Percentiles rank a stretch among this genome's conserved stretches.
Evolutionary conservation across 2,888 invertebrate genomes (phyloP).

Genomic region (Ophion slaviceki): DNA sequence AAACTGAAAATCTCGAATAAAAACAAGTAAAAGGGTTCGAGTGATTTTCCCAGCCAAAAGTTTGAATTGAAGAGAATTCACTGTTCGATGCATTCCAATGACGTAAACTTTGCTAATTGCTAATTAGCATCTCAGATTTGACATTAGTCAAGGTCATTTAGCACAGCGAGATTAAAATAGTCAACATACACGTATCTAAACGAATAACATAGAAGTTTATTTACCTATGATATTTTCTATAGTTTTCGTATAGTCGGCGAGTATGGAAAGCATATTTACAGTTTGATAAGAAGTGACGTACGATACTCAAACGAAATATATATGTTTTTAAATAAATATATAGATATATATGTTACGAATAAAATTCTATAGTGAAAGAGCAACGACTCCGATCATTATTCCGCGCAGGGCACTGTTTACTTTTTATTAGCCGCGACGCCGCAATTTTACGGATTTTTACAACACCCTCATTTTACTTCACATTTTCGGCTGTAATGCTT

Average conservation of each 20-base stretch:
- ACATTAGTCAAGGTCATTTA: slow-evolving; percentile 56
- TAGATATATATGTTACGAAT: slow-evolving; percentile 14
- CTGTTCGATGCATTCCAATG: background rate
- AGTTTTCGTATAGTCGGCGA: slow-evolving; percentile 71
- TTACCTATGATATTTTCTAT: slow-evolving; percentile 78
- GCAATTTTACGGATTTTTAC: background rate
- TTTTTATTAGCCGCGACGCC: background rate
- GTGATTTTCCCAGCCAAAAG: too few species aligned
- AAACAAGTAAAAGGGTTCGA: too few species aligned
- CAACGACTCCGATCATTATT: background rate
- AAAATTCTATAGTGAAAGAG: slow-evolving; percentile 4
- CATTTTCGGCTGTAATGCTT: background rate
- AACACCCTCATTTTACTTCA: background rate
- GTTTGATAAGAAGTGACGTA: slow-evolving; percentile 9
- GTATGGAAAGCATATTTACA: slow-evolving; percentile 75
- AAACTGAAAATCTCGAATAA: too few species aligned
- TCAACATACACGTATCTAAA: background rate
- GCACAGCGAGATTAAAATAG: background rate
- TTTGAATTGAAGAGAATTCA: too few species aligned
- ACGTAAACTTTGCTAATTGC: background rate
- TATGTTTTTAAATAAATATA: slow-evolving; percentile 2
- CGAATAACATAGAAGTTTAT: slow-evolving; percentile 19
- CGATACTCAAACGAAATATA: background rate
- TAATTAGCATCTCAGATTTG: slow-evolving; percentile 40
- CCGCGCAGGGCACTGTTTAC: background rate